phyloP scores from a whole-genome alignment of 2,888 invertebrate genomes.

The Acronicta leporina region DNA sequence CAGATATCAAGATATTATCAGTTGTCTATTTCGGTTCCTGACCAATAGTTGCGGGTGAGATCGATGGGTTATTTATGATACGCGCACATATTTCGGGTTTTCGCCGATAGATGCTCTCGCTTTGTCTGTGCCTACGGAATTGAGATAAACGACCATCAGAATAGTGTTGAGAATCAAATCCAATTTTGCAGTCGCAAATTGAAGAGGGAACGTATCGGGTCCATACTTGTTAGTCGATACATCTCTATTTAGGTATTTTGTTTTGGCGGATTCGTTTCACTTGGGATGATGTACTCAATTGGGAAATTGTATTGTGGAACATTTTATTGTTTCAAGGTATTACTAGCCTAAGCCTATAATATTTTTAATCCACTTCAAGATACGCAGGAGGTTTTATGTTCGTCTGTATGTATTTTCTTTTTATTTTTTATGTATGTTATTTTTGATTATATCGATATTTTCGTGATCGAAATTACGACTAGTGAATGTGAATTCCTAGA shows the following conservation, averaged over 20 bases:
- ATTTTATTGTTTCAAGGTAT: no score
- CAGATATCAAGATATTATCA: conserved; percentile 36
- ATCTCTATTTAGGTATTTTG: conserved; percentile 56
- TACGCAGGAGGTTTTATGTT: no score
- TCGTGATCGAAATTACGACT: no score
- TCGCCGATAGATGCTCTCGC: conserved; percentile 62
- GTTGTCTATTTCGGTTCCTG: conserved; percentile 15
- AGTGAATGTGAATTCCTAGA: no score
- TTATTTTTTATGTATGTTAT: no score
- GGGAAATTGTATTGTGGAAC: conserved; percentile 10
- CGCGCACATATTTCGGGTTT: conserved; percentile 59
- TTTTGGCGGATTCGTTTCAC: conserved; percentile 41
- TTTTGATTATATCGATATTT: no score
- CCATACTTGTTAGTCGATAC: conserved; percentile 61
- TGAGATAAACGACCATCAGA: conserved; percentile 80
- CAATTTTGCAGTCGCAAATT: conserved; percentile 78
- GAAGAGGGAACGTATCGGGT: conserved; percentile 69
- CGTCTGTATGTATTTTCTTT: no score
- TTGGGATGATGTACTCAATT: conserved; percentile 31
- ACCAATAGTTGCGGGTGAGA: conserved; percentile 48
- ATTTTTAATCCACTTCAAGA: no score
- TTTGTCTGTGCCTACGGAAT: conserved; percentile 73
- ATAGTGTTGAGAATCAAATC: conserved; percentile 80
- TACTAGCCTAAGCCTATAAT: no score
- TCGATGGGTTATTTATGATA: conserved; percentile 67